These are phyloP conservation scores for Incurvaria masculella DNA, from an alignment of 2,888 invertebrate species.

Conservation along the genomic window DNA sequence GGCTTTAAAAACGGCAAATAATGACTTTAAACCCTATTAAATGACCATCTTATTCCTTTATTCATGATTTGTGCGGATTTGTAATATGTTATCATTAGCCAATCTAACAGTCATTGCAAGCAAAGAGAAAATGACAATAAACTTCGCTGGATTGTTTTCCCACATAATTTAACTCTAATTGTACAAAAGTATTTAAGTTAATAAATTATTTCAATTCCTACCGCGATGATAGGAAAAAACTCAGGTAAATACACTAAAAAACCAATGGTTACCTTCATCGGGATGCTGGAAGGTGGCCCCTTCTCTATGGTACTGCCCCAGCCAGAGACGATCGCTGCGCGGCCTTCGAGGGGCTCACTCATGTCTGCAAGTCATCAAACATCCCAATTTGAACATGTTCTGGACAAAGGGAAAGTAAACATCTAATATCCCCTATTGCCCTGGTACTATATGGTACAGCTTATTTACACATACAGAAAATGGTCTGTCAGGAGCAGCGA, in stretches of 20 bases:
- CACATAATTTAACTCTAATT: background rate
- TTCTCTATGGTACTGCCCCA: conserved; percentile 72
- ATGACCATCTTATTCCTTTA: too few relatives aligned
- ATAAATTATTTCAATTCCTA: background rate
- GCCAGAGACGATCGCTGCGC: conserved; percentile 65
- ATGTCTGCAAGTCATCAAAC: conserved; percentile 21
- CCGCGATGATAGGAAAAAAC: background rate
- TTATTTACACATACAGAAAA: too few relatives aligned
- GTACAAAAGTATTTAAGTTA: background rate
- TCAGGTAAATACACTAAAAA: background rate
- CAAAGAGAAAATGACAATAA: background rate
- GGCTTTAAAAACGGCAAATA: too few relatives aligned
- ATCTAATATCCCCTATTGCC: too few relatives aligned
- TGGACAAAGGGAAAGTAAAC: too few relatives aligned
- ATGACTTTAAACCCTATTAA: too few relatives aligned
- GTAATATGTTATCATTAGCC: too few relatives aligned
- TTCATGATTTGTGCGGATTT: conserved; percentile 6
- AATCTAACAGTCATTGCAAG: background rate
- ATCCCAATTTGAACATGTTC: background rate
- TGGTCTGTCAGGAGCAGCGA: too few relatives aligned
- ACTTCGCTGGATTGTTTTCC: too few relatives aligned
- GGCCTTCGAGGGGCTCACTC: conserved; percentile 44
- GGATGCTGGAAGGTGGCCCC: conserved; percentile 61
- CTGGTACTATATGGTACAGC: too few relatives aligned
- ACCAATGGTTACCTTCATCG: conserved; percentile 58